Conservation (phyloP, 1,140 invertebrate genomes). For the Leptopilina boulardi region DNA sequence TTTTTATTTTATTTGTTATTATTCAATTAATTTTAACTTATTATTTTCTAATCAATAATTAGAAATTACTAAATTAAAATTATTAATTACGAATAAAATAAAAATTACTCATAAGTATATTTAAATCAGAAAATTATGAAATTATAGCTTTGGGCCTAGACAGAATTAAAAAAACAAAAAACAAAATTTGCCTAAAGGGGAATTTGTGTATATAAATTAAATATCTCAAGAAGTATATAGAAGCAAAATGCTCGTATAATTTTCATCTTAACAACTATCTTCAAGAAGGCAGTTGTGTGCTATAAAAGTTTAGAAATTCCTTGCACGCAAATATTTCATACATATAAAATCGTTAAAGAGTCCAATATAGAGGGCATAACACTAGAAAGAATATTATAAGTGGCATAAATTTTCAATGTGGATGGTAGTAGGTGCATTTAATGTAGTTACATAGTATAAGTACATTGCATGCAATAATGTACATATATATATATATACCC, state of each 20-base stretch:
- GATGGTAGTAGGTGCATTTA: conserved; percentile 13
- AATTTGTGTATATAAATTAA: too few relatives aligned
- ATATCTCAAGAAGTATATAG: neutral
- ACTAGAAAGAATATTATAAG: neutral
- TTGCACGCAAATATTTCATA: conserved; percentile 29
- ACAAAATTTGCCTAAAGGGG: too few relatives aligned
- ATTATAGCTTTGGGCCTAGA: too few relatives aligned
- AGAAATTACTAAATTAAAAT: too few relatives aligned
- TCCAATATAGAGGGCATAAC: neutral
- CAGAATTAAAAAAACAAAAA: too few relatives aligned
- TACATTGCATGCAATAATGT: conserved; percentile 46
- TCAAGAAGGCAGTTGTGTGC: neutral
- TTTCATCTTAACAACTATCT: neutral
- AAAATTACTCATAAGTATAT: too few relatives aligned
- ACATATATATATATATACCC: neutral
- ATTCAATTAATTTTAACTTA: too few relatives aligned
- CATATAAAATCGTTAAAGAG: conserved; percentile 11
- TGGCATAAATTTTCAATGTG: conserved; percentile 16
- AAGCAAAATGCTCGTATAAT: neutral
- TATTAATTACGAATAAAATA: too few relatives aligned
- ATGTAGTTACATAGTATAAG: conserved; percentile 24
- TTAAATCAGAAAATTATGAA: too few relatives aligned
- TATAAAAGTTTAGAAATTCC: conserved; percentile 7
- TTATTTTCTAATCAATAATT: too few relatives aligned
- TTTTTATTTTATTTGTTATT: too few relatives aligned